These are phyloP conservation scores for Suillia variegata DNA, from an alignment of 2,888 invertebrate genomes.

Conservation along the genomic window DNA sequence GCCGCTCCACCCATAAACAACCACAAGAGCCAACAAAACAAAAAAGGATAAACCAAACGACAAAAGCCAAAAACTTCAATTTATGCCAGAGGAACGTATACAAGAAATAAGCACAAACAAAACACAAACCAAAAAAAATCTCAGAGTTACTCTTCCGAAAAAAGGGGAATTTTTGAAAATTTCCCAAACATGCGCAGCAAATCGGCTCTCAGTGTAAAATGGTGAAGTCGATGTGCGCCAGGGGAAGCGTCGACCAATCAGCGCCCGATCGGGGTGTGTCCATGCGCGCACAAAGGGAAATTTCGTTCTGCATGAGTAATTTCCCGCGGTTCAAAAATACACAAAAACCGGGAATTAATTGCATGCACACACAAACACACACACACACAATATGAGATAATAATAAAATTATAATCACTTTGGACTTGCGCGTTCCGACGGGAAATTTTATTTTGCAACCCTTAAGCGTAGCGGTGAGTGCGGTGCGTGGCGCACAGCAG, in stretches of 20 bases:
- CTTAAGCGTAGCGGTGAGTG: neutral
- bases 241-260: slow-evolving; percentile 53
- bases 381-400: no score
- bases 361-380: no score
- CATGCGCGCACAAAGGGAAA: slow-evolving; percentile 37
- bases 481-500: no score
- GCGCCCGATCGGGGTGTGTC: slow-evolving; percentile 47
- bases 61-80: slow-evolving; percentile 14
- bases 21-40: neutral
- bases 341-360: slow-evolving; percentile 9
- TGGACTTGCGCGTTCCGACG: slow-evolving; percentile 48
- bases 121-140: neutral
- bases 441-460: neutral
- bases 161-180: slow-evolving; percentile 19
- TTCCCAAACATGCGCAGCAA: slow-evolving; percentile 45
- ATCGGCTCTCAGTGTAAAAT: slow-evolving; percentile 35
- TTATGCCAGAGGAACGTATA: no score
- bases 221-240: slow-evolving; percentile 35
- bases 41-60: neutral
- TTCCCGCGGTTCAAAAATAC: slow-evolving; percentile 31
- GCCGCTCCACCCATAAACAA: neutral
- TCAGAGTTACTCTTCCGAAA: neutral
- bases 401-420: slow-evolving; percentile 52
- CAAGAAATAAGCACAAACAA: slow-evolving; percentile 4
- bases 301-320: slow-evolving; percentile 47